A percentile compares a stretch with the other conserved stretches of the same genome.
phyloP scores from a whole-genome alignment of 2,113 vertebrate genomes.

The Sinocyclocheilus grahami region DNA sequence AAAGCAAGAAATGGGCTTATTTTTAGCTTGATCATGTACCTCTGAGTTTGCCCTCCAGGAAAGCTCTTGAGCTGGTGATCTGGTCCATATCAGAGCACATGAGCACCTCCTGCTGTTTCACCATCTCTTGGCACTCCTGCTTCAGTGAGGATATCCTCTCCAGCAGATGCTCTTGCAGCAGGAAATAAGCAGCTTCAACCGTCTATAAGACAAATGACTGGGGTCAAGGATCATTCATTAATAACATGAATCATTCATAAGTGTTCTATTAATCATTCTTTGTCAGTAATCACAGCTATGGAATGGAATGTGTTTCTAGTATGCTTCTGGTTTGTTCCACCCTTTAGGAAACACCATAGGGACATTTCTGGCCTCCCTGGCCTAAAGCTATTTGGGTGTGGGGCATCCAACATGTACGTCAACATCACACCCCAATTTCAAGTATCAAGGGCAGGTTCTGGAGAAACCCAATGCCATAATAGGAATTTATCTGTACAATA shows the following conservation, averaged over 20 bases:
- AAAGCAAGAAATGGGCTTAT: neutral
- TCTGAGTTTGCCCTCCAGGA: slow-evolving; percentile 83
- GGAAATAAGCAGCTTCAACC: slow-evolving; percentile 84
- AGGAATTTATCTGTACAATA: neutral
- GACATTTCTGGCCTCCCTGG: slow-evolving; percentile 21
- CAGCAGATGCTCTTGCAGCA: slow-evolving; percentile 82
- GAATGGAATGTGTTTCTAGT: slow-evolving; percentile 16
- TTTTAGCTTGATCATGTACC: slow-evolving; percentile 69
- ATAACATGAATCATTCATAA: neutral
- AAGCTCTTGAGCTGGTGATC: slow-evolving; percentile 81
- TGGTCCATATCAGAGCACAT: slow-evolving; percentile 92
- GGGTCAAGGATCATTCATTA: neutral
- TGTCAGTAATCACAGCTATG: neutral
- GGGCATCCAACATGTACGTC: neutral
- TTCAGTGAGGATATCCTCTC: slow-evolving; percentile 80
- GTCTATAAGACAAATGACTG: slow-evolving; percentile 70
- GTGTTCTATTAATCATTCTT: neutral
- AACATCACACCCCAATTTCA: slow-evolving; percentile 1
- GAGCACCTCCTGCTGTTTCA: slow-evolving; percentile 80
- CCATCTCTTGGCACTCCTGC: slow-evolving; percentile 79
- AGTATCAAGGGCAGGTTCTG: slow-evolving; percentile 1
- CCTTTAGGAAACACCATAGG: slow-evolving; percentile 5
- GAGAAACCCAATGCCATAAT: neutral
- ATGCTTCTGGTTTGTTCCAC: slow-evolving; percentile 4
- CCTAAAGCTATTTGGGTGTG: slow-evolving; percentile 25